Conservation (phyloP, 2,888 invertebrate species). For the Oegoconia quadripuncta region DNA sequence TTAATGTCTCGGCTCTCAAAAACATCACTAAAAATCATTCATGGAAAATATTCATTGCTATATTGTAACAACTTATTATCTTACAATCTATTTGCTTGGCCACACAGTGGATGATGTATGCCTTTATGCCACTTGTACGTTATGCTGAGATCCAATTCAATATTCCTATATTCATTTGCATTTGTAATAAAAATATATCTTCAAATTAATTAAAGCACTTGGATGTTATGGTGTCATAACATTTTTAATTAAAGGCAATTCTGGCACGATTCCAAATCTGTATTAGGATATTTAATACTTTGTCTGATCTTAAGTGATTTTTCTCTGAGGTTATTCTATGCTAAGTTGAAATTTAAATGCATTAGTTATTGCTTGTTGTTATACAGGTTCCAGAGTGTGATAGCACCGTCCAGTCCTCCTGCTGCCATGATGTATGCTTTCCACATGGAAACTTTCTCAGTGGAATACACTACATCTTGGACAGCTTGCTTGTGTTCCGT, state of each 20-base stretch:
- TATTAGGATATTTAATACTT: conserved; percentile 13
- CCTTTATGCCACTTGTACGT: conserved; percentile 41
- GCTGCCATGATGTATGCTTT: conserved; percentile 89
- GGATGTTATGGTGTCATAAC: conserved; percentile 29
- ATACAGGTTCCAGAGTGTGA: conserved; percentile 90
- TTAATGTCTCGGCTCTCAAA: conserved; percentile 53
- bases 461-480: conserved; percentile 85
- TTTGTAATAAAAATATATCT: conserved; percentile 36
- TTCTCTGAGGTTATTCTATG: conserved; percentile 15
- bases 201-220: conserved; percentile 34
- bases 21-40: conserved; percentile 54
- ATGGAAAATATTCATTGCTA: conserved; percentile 59
- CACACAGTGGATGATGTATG: conserved; percentile 18
- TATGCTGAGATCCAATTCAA: conserved; percentile 56
- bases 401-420: conserved; percentile 85
- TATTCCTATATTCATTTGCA: conserved; percentile 32
- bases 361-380: conserved; percentile 68
- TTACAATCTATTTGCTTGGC: conserved; percentile 54
- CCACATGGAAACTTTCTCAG: conserved; percentile 82
- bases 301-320: conserved; percentile 21
- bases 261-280: conserved; percentile 31
- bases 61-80: conserved; percentile 49
- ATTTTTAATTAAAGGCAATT: conserved; percentile 48
- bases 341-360: conserved; percentile 23
- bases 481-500: conserved; percentile 85